phyloP scores from a whole-genome alignment of 2,113 vertebrate genomes.

The Corvus moneduloides region DNA sequence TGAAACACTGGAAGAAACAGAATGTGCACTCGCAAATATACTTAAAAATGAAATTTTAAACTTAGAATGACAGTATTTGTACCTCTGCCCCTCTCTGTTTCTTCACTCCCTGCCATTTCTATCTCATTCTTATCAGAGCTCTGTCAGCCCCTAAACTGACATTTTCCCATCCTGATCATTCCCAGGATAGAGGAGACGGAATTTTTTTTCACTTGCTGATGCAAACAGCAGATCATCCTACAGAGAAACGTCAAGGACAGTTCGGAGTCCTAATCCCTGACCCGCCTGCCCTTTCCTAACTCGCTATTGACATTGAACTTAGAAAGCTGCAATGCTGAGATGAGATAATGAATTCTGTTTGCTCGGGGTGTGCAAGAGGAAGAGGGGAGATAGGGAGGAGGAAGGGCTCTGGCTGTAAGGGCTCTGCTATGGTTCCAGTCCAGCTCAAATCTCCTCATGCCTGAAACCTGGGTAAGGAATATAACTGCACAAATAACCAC shows the following conservation, averaged over 20 bases:
- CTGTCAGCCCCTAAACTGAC: conserved; percentile 80
- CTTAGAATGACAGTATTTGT: conserved; percentile 37
- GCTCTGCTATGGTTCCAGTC: background rate
- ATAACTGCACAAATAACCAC: background rate
- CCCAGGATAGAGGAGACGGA: conserved; percentile 71
- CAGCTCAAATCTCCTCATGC: background rate
- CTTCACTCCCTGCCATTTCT: conserved; percentile 43
- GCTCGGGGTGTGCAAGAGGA: conserved; percentile 47
- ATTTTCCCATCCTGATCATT: conserved; percentile 82
- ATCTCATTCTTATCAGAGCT: conserved; percentile 76
- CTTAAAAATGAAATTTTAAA: conserved; percentile 62
- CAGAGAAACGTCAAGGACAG: conserved; percentile 77
- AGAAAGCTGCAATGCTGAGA: conserved; percentile 61
- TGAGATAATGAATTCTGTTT: conserved; percentile 73
- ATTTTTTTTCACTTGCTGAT: conserved; percentile 65
- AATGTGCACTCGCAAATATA: background rate
- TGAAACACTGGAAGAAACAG: conserved; percentile 2
- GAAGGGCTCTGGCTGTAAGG: background rate
- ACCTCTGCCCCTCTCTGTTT: background rate
- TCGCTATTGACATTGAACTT: conserved; percentile 82
- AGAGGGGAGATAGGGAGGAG: background rate
- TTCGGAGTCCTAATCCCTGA: conserved; percentile 78
- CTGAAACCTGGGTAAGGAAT: background rate
- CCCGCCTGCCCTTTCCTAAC: conserved; percentile 73
- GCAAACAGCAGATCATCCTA: conserved; percentile 73